Evolutionary conservation across 2,113 vertebrate genomes (phyloP).

Genomic region (Mohoua ochrocephala): DNA sequence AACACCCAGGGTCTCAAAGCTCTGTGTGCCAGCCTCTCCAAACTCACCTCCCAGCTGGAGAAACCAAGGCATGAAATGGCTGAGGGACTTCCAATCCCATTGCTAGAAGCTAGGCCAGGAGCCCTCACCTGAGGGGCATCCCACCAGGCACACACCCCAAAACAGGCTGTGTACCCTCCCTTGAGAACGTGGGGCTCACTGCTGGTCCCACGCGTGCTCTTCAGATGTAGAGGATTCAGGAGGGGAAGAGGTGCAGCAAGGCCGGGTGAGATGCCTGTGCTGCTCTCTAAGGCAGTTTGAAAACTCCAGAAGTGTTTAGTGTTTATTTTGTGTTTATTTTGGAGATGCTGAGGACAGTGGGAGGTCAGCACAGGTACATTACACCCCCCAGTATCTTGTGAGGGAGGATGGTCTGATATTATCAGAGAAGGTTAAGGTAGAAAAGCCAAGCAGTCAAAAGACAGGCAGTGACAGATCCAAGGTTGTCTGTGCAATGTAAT

Average conservation of each 20-base stretch:
- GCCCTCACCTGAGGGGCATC: background rate
- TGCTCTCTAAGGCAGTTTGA: background rate
- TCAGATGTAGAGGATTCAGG: background rate
- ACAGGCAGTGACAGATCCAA: background rate
- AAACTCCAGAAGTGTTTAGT: background rate
- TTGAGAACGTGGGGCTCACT: rapidly evolving
- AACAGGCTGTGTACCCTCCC: background rate
- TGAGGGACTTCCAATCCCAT: background rate
- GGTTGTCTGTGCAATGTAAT: background rate
- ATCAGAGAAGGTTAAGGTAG: background rate
- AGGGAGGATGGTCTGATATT: background rate
- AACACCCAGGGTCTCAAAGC: background rate
- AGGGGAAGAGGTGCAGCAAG: background rate
- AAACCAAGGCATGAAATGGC: background rate
- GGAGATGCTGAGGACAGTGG: background rate
- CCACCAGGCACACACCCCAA: background rate
- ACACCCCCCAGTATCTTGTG: background rate
- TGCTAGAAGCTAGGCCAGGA: background rate
- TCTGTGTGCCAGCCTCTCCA: background rate
- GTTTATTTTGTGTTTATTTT: background rate
- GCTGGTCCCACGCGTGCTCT: background rate
- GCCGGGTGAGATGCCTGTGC: background rate
- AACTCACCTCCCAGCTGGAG: background rate
- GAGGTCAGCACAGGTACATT: background rate
- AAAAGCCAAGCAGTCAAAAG: background rate